phyloP scores from a whole-genome alignment of 2,113 vertebrate species.

The Drymodes brunneopygia region DNA sequence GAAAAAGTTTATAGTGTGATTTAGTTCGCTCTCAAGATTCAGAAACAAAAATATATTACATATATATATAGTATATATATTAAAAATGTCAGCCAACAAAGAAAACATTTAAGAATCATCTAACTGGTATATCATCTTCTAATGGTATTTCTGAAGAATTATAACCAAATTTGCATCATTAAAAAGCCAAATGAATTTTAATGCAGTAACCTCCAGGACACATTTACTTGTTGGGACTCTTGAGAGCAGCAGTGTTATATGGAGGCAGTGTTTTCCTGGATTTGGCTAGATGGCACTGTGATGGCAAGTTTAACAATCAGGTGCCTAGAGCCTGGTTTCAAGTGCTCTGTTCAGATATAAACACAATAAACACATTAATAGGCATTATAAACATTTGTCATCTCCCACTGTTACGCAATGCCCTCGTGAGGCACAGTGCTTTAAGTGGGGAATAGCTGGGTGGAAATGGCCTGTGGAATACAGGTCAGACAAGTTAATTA shows the following conservation, averaged over 20 bases:
- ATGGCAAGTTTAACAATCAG: not conserved
- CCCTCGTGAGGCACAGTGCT: not conserved
- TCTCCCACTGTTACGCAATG: not conserved
- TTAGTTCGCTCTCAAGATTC: not conserved
- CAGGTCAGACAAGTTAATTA: constrained; percentile 8
- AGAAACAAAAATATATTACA: not conserved
- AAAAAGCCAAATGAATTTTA: not conserved
- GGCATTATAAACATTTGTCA: not conserved
- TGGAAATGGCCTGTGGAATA: not conserved
- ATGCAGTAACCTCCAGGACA: not conserved
- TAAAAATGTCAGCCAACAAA: not conserved
- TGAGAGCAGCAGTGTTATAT: not conserved
- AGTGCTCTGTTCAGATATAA: not conserved
- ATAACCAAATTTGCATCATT: not conserved
- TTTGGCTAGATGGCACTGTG: not conserved
- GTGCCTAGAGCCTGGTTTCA: not conserved
- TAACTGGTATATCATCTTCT: not conserved
- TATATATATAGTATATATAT: not conserved
- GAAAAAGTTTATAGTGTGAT: not conserved
- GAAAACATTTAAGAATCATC: not conserved
- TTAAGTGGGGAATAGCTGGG: not conserved
- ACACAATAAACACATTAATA: not conserved
- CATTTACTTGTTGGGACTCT: not conserved
- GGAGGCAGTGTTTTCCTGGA: not conserved
- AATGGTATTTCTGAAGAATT: not conserved